These are phyloP conservation scores for Anguilla japonica DNA, from an alignment of 2,113 vertebrate species.

Conservation along the genomic window DNA sequence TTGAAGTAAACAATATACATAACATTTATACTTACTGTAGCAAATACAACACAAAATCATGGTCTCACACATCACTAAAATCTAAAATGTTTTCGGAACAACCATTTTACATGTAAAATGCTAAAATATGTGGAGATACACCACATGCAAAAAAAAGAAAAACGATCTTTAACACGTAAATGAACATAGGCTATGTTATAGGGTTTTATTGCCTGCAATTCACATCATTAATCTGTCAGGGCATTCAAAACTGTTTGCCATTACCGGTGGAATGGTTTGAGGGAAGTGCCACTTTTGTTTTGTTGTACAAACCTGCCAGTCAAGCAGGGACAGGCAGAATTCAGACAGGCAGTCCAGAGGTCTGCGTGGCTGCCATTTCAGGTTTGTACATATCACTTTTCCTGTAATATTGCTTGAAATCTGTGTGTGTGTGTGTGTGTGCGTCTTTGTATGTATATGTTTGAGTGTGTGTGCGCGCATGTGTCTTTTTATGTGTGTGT, in stretches of 20 bases:
- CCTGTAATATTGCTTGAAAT: conserved; percentile 43
- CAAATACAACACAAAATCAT: background rate
- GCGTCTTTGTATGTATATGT: background rate
- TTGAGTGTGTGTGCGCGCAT: background rate
- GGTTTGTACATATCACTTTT: conserved; percentile 66
- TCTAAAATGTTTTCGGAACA: background rate
- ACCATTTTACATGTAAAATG: background rate
- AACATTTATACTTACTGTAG: no score
- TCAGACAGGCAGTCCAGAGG: conserved; percentile 68
- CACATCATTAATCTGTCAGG: background rate
- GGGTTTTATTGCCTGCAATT: background rate
- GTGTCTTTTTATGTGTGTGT: background rate
- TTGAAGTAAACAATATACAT: no score
- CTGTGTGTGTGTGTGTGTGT: background rate
- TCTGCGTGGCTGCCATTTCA: conserved; percentile 59
- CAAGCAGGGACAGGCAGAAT: conserved; percentile 57
- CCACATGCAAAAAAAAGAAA: background rate
- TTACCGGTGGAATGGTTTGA: conserved; percentile 46
- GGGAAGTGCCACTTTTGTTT: conserved; percentile 55
- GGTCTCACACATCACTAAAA: background rate
- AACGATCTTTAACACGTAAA: background rate
- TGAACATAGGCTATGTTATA: background rate
- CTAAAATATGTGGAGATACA: background rate
- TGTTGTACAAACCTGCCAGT: conserved; percentile 60
- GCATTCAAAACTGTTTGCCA: background rate